Evolutionary conservation across 2,113 vertebrate species (phyloP).

Genomic region (Myxocyprinus asiaticus): DNA sequence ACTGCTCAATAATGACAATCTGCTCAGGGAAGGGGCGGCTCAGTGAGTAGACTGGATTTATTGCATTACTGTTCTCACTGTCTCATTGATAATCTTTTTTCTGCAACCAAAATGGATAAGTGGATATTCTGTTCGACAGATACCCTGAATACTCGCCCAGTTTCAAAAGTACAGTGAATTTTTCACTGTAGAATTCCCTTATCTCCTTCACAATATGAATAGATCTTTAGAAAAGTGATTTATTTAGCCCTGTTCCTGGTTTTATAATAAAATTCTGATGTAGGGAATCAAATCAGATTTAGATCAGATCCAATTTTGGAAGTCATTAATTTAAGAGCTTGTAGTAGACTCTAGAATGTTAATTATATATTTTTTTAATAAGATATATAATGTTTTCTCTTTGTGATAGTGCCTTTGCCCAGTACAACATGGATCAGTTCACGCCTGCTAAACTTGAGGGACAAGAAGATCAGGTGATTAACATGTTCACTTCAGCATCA

Average conservation of each 20-base stretch:
- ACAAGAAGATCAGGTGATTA: slow-evolving; percentile 77
- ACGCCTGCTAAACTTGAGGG: slow-evolving; percentile 89
- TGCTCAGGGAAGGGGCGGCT: slow-evolving; percentile 92
- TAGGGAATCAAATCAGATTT: background rate
- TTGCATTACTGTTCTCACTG: background rate
- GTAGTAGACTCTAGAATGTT: too few relatives aligned
- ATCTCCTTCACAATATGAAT: background rate
- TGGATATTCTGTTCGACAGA: background rate
- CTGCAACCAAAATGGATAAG: background rate
- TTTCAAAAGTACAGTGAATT: background rate
- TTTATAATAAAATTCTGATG: background rate
- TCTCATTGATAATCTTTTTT: background rate
- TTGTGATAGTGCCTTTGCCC: slow-evolving; percentile 88
- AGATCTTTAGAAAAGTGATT: background rate
- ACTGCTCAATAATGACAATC: slow-evolving; percentile 91
- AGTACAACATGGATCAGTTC: slow-evolving; percentile 98
- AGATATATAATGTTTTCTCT: slow-evolving; percentile 20
- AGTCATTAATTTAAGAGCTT: background rate
- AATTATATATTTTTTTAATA: too few relatives aligned
- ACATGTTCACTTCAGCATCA: background rate
- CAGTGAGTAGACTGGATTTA: slow-evolving; percentile 77
- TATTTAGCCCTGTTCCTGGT: background rate
- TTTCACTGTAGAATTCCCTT: background rate
- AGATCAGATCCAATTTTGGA: background rate
- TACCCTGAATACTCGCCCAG: background rate